Evolutionary conservation across 2,113 vertebrate genomes (phyloP).

Genomic region (Electrona antarctica): DNA sequence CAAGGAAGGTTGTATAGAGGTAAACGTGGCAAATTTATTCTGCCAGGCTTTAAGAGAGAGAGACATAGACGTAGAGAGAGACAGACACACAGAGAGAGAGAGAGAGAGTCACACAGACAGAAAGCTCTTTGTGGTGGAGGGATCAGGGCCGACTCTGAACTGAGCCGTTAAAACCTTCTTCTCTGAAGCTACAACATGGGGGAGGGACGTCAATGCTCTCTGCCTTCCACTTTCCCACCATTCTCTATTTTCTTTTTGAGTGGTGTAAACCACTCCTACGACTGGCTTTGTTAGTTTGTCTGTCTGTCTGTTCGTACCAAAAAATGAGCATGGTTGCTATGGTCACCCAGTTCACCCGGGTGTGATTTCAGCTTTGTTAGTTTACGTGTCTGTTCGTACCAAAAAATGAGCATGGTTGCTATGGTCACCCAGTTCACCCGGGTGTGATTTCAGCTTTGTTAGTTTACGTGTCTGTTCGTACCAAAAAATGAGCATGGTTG

Average conservation of each 20-base stretch:
- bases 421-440: too few species aligned
- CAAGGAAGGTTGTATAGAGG: background rate
- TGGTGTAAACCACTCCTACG: too few species aligned
- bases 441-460: too few species aligned
- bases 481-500: too few species aligned
- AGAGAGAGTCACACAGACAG: conserved; percentile 7
- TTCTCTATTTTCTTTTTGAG: background rate
- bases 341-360: too few species aligned
- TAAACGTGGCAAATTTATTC: background rate
- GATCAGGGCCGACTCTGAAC: conserved; percentile 31
- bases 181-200: conserved; percentile 40
- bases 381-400: too few species aligned
- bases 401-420: too few species aligned
- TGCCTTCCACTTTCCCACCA: conserved; percentile 6
- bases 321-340: too few species aligned
- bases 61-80: conserved; percentile 6
- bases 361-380: too few species aligned
- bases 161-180: conserved; percentile 44
- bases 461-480: too few species aligned
- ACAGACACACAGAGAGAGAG: background rate
- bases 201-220: conserved; percentile 40
- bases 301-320: too few species aligned
- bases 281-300: too few species aligned
- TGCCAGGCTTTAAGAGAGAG: background rate
- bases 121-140: conserved; percentile 32